phyloP scores from a whole-genome alignment of 2,888 invertebrate species.

The Phalera bucephala region DNA sequence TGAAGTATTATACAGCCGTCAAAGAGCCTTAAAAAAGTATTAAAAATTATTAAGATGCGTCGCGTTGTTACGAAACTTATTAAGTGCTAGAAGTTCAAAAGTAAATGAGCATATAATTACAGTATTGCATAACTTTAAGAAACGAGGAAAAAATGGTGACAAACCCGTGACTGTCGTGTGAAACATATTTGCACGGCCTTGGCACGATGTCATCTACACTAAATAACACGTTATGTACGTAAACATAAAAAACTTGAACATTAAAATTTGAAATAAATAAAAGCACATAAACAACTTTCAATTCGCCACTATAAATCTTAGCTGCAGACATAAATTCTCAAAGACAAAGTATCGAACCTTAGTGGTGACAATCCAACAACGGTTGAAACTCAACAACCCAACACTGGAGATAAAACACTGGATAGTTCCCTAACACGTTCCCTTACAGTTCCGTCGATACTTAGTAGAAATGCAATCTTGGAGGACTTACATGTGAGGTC shows the following conservation, averaged over 20 bases:
- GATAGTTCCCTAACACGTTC: conserved; percentile 26
- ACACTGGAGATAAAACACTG: conserved; percentile 31
- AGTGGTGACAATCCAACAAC: conserved; percentile 43
- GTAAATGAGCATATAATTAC: neutral
- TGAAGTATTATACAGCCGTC: conserved; percentile 30
- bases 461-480: conserved; percentile 43
- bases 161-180: conserved; percentile 4
- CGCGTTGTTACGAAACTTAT: conserved; percentile 15
- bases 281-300: conserved; percentile 33
- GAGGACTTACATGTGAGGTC: conserved; percentile 45
- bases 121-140: neutral
- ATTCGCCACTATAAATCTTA: conserved; percentile 38
- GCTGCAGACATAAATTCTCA: conserved; percentile 39
- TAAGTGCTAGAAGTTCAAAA: neutral
- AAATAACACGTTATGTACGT: neutral
- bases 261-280: conserved; percentile 27
- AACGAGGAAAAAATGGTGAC: neutral
- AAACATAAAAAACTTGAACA: conserved; percentile 2
- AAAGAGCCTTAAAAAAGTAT: conserved; percentile 15
- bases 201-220: neutral
- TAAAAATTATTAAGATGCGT: conserved; percentile 25
- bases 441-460: conserved; percentile 37
- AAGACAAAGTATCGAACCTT: conserved; percentile 42
- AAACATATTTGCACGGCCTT: neutral
- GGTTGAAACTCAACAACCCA: conserved; percentile 44